Conservation (phyloP, 2,888 invertebrate genomes). For the Flexamia atlantica region DNA sequence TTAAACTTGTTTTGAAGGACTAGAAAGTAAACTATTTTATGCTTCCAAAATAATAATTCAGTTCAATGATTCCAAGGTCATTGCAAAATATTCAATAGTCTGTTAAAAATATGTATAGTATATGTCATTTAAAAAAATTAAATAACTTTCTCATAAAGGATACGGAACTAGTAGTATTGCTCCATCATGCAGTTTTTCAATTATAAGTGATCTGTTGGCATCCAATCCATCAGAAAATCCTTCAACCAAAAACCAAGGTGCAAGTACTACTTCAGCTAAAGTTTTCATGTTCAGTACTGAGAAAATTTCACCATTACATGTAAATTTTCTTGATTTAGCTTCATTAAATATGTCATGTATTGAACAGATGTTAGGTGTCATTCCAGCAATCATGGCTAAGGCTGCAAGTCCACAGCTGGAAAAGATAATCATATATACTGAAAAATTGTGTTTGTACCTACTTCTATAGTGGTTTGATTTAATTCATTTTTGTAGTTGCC, state of each 20-base stretch:
- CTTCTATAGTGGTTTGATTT: too few relatives aligned
- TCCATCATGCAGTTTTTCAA: constrained; percentile 78
- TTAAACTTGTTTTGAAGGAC: too few relatives aligned
- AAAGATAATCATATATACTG: constrained; percentile 58
- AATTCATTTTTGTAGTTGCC: too few relatives aligned
- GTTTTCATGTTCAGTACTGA: constrained; percentile 84
- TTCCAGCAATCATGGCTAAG: constrained; percentile 86
- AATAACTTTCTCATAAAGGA: constrained; percentile 74
- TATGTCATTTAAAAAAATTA: too few relatives aligned
- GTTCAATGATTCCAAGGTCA: too few relatives aligned
- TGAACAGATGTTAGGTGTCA: constrained; percentile 78
- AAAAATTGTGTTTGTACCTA: too few relatives aligned
- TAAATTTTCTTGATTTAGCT: constrained; percentile 82
- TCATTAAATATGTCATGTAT: constrained; percentile 78
- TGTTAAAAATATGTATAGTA: too few relatives aligned
- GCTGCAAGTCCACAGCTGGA: constrained; percentile 93
- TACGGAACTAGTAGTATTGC: constrained; percentile 81
- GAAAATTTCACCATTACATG: constrained; percentile 94
- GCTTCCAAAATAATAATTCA: too few relatives aligned
- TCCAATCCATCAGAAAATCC: constrained; percentile 75
- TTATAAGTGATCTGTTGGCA: constrained; percentile 76
- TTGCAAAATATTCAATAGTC: too few relatives aligned
- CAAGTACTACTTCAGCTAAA: constrained; percentile 79
- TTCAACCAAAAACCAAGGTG: constrained; percentile 75
- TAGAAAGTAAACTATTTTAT: too few relatives aligned